Conservation (phyloP, 2,888 invertebrate species). For the Drosophila quinaria region DNA sequence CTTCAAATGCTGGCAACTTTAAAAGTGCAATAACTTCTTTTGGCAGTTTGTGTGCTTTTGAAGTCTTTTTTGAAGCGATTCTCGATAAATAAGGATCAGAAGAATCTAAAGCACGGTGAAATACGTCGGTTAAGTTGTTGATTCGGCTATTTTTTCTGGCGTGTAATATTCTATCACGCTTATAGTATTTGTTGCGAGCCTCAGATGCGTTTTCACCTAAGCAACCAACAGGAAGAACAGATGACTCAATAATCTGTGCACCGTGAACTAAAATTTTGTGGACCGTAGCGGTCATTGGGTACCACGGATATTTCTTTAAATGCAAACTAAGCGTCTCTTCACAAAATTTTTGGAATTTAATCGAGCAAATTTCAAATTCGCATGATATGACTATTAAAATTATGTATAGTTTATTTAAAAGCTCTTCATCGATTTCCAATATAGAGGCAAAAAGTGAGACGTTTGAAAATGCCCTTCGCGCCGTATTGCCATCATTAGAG, state of each 20-base stretch:
- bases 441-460: conserved; percentile 14
- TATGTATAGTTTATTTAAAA: conserved; percentile 20
- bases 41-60: conserved; percentile 12
- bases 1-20: no score
- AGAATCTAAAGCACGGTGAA: no score
- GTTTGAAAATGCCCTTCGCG: conserved; percentile 21
- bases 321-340: no score
- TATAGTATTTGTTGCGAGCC: conserved; percentile 3
- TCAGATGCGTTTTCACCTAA: conserved; percentile 8
- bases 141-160: conserved; percentile 1
- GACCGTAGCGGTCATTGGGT: no score
- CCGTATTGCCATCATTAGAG: conserved; percentile 24
- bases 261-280: no score
- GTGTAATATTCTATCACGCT: neutral
- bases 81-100: conserved; percentile 8
- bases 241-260: conserved; percentile 17
- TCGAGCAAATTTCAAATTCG: conserved; percentile 25
- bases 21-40: conserved; percentile 16
- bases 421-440: conserved; percentile 17
- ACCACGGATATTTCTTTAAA: no score
- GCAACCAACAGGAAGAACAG: conserved; percentile 12
- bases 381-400: conserved; percentile 6
- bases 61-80: conserved; percentile 8
- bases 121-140: neutral
- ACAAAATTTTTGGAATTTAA: conserved; percentile 16